These are phyloP conservation scores for Leucosticte australis DNA, from an alignment of 2,113 vertebrate species.

Conservation along the genomic window DNA sequence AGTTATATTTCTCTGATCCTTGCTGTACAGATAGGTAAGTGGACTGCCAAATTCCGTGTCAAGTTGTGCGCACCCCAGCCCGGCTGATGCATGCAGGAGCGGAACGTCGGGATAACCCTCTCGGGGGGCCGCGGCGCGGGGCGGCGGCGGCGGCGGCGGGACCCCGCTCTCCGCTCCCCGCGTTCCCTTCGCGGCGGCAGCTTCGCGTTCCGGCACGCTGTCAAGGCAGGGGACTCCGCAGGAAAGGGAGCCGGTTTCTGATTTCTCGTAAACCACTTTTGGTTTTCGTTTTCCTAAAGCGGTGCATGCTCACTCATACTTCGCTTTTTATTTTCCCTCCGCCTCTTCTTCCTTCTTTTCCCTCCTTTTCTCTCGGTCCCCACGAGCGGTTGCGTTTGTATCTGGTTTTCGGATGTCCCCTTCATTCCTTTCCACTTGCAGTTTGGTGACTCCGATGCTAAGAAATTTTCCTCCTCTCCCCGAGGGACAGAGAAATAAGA, in stretches of 20 bases:
- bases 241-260: background rate
- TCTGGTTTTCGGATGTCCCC: background rate
- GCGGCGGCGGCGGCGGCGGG: background rate
- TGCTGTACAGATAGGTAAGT: constrained; percentile 94
- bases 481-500: constrained; percentile 31
- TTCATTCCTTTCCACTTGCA: background rate
- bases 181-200: background rate
- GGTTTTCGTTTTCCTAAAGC: background rate
- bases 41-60: constrained; percentile 27
- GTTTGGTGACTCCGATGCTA: background rate
- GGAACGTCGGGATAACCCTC: background rate
- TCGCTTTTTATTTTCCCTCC: background rate
- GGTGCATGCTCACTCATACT: background rate
- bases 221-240: background rate
- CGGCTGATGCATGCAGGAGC: constrained; percentile 1
- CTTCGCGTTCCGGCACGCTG: background rate
- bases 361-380: background rate
- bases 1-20: constrained; percentile 90
- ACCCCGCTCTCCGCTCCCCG: background rate
- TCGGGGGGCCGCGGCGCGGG: background rate
- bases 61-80: background rate
- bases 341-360: background rate
- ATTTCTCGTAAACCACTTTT: background rate
- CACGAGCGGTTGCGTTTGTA: background rate
- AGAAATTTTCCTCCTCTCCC: background rate